Conservation (phyloP, 1,140 invertebrate genomes). For the Diorhabda elongata region DNA sequence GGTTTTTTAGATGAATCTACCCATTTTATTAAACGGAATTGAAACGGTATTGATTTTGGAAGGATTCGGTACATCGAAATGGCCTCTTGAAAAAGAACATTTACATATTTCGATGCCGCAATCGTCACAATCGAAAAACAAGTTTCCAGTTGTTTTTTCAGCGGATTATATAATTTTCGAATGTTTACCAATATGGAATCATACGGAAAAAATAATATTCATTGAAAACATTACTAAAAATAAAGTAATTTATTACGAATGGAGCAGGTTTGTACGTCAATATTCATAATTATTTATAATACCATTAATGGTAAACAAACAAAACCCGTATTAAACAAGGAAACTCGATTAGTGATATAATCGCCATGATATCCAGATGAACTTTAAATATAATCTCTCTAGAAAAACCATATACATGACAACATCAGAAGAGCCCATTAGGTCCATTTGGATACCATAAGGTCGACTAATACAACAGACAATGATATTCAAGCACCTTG, state of each 20-base stretch:
- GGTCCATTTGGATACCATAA: too few relatives aligned
- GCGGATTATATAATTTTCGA: constrained; percentile 26
- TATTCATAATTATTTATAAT: too few relatives aligned
- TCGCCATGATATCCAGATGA: too few relatives aligned
- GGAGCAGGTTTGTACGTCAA: constrained; percentile 16
- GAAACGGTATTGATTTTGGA: not conserved
- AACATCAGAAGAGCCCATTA: too few relatives aligned
- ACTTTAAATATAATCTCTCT: too few relatives aligned
- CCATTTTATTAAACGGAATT: constrained; percentile 13
- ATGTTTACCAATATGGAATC: constrained; percentile 28
- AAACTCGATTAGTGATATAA: too few relatives aligned
- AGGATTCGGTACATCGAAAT: not conserved
- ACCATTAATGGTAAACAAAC: too few relatives aligned
- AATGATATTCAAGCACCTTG: too few relatives aligned
- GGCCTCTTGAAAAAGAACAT: constrained; percentile 4
- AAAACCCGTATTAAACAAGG: too few relatives aligned
- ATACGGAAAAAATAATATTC: constrained; percentile 27
- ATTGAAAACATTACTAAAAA: constrained; percentile 31
- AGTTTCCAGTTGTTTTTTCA: constrained; percentile 21
- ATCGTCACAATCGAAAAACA: not conserved
- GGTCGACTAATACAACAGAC: too few relatives aligned
- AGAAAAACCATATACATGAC: too few relatives aligned
- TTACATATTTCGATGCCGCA: constrained; percentile 9
- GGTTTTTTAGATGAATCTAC: not conserved
- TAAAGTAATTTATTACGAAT: constrained; percentile 28